Conservation (phyloP, 2,113 vertebrate species). For the Pelodiscus sinensis region DNA sequence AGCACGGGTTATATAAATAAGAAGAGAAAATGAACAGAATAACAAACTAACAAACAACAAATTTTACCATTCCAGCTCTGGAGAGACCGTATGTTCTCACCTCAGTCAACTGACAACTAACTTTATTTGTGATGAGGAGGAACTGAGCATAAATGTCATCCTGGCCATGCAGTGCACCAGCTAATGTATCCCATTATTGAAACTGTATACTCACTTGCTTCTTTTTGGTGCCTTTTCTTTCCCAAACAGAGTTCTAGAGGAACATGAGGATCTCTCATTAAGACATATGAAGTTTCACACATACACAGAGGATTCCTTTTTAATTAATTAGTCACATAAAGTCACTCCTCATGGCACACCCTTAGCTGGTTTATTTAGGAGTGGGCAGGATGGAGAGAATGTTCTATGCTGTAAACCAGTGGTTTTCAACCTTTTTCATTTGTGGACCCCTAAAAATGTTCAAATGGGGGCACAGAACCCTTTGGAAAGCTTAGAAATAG, state of each 20-base stretch:
- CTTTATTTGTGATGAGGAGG: background rate
- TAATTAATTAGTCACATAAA: background rate
- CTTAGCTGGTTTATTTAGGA: slow-evolving; percentile 17
- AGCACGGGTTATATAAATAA: background rate
- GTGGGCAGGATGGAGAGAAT: background rate
- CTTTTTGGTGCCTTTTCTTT: background rate
- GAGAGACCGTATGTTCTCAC: background rate
- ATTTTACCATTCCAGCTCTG: background rate
- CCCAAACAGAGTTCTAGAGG: background rate
- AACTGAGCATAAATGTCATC: background rate
- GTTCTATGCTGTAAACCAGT: background rate
- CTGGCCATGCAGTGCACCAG: rapidly evolving
- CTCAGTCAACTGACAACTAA: background rate
- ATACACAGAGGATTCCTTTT: background rate
- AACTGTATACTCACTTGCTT: background rate
- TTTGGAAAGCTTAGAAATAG: background rate
- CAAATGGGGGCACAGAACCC: background rate
- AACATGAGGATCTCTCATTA: background rate
- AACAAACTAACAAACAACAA: background rate
- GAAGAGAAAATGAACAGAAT: background rate
- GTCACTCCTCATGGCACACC: background rate
- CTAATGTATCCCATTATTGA: background rate
- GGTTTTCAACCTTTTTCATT: background rate
- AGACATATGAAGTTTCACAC: background rate
- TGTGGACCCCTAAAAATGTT: background rate